Base-by-base conservation (phyloP, 2,113 vertebrate genomes). In the Cynoglossus semilaevis region DNA sequence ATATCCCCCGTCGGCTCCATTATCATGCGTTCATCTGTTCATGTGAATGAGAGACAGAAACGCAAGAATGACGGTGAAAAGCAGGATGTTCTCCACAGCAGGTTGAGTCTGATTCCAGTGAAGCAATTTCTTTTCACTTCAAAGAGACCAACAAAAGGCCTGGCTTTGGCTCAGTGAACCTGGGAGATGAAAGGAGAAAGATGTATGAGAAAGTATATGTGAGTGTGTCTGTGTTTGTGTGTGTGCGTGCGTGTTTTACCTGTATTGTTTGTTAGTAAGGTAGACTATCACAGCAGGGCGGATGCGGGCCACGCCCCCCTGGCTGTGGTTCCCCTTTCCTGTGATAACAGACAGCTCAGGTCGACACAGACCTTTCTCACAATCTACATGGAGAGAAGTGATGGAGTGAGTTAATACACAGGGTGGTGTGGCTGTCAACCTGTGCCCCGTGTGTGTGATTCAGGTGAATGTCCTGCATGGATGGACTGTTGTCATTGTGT, bases 311-410 rank as follows among this genome's bases (percentile, higher is more conserved):
- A 98, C 91, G 55, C 96, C 94, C 86, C 97, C 96, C 78, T 94
- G 94, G 83, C 97, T 99, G 90, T 93, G 96, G 91, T 93, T 98
- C 88, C 97, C 97, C 92, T 92, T 94, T 86, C 97, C 97, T 59
- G 97, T 99, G 88, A 99, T 98, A 81, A 99, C 92, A 68, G 81
- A 94, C 45, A 99, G 92, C 81, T 94, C 93, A 1, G 94, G 88
- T 79, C 91, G 92, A 59, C 95, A 95, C 10, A 92, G 90, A 63
- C 82, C 81, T 85, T 91, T 93, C 76, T 91, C 91, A 81, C 85
- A 92, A 17, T 95, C 97, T 98, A 85, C 79, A 50, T 84, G 83
- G 15, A 90, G 72, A 81, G 65, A 88, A 87, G 75, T 38, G 19
- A 18, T 80, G 86, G 34, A 6, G 50, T 76, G 71, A 59, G 42